phyloP scores from a whole-genome alignment of 2,797 vertebrate genomes.

The Toxotes lorentzi region DNA sequence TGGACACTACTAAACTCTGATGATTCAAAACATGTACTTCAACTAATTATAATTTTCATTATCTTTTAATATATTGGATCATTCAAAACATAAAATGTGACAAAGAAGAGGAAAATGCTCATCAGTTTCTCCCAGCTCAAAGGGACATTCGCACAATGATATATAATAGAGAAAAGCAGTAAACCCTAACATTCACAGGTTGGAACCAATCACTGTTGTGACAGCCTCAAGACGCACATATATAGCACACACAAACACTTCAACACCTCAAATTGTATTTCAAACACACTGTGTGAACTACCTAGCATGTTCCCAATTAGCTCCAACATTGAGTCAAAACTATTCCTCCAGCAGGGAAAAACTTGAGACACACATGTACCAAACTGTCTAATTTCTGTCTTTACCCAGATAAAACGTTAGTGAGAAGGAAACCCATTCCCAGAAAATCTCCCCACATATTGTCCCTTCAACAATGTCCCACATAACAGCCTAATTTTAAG shows the following conservation, averaged over 20 bases:
- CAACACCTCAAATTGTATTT: slow-evolving; percentile 10
- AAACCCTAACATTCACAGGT: not conserved
- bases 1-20: too few species aligned
- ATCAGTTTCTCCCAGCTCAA: not conserved
- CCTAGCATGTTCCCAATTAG: not conserved
- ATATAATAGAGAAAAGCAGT: not conserved
- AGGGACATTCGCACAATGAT: not conserved
- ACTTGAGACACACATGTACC: not conserved
- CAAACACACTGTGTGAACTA: not conserved
- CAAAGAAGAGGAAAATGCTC: not conserved
- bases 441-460: slow-evolving; percentile 20
- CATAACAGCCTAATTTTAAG: slow-evolving; percentile 10
- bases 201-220: not conserved
- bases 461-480: slow-evolving; percentile 4
- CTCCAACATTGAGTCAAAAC: slow-evolving; percentile 6
- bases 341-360: not conserved
- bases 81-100: not conserved
- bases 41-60: not conserved
- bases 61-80: too few species aligned
- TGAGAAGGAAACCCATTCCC: slow-evolving; percentile 15
- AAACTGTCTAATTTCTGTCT: not conserved
- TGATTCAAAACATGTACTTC: not conserved
- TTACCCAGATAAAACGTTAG: not conserved
- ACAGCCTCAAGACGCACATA: not conserved
- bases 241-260: not conserved